These are phyloP conservation scores for Mizuhopecten yessoensis DNA, from an alignment of 1,140 invertebrate species.

Conservation along the genomic window DNA sequence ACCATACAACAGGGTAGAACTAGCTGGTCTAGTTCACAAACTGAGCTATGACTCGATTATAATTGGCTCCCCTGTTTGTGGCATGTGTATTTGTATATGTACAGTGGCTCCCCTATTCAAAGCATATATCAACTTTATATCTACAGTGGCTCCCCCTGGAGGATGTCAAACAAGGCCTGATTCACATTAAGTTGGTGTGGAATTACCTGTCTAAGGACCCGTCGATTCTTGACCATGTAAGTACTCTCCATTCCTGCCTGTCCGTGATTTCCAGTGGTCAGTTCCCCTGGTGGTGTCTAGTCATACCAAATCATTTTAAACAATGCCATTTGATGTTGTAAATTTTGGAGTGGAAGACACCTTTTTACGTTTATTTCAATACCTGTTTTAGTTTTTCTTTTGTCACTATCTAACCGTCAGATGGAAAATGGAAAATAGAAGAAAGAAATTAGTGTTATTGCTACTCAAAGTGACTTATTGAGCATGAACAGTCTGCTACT, in stretches of 20 bases:
- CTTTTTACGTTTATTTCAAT: no score
- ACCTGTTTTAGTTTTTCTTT: no score
- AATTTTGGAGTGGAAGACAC: not conserved
- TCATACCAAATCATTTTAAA: not conserved
- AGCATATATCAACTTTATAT: slow-evolving; percentile 48
- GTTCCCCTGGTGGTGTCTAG: not conserved
- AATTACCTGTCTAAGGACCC: slow-evolving; percentile 90
- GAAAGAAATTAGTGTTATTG: no score
- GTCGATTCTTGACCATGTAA: slow-evolving; percentile 90
- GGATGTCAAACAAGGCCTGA: slow-evolving; percentile 95
- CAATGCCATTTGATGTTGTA: not conserved
- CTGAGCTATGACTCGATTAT: no score
- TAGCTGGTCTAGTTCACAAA: no score
- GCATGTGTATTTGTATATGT: no score
- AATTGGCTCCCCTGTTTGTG: not conserved
- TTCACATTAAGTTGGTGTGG: slow-evolving; percentile 95
- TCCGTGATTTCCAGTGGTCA: not conserved
- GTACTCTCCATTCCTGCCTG: slow-evolving; percentile 69
- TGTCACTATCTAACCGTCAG: no score
- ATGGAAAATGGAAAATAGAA: no score
- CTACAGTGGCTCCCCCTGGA: slow-evolving; percentile 95
- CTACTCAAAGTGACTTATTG: no score
- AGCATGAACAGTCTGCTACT: no score
- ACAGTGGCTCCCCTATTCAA: no score
- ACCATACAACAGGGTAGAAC: no score